These are phyloP conservation scores for Eupsittula cactorum DNA, from an alignment of 2,113 vertebrate genomes.

Conservation along the genomic window DNA sequence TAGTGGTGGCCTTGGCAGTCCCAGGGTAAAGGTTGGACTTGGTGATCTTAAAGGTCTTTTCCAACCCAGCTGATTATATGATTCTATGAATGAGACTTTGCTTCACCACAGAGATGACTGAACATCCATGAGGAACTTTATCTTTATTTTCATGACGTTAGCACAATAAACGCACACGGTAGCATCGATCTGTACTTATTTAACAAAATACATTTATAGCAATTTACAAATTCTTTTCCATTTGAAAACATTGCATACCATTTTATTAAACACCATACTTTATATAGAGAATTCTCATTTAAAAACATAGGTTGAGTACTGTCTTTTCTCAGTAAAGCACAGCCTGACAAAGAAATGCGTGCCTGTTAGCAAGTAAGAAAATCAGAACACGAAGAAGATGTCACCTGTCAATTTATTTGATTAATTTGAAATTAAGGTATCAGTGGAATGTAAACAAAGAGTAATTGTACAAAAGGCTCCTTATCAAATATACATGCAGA, in stretches of 20 bases:
- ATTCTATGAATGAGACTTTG: not conserved
- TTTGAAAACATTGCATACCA: constrained; percentile 85
- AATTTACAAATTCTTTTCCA: constrained; percentile 84
- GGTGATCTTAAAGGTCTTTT: not conserved
- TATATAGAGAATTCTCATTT: constrained; percentile 81
- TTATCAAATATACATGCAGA: constrained; percentile 87
- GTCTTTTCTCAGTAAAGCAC: constrained; percentile 81
- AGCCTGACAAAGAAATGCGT: constrained; percentile 82
- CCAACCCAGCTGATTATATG: not conserved
- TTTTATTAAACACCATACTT: constrained; percentile 87
- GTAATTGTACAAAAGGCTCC: constrained; percentile 84
- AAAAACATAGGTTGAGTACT: constrained; percentile 84
- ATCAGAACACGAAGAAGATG: constrained; percentile 80
- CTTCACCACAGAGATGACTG: constrained; percentile 6
- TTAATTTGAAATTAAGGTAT: constrained; percentile 85
- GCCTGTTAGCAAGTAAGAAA: constrained; percentile 80
- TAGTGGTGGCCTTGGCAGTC: not conserved
- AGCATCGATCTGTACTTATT: constrained; percentile 82
- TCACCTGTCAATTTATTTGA: constrained; percentile 79
- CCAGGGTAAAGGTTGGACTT: not conserved
- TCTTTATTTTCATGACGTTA: constrained; percentile 87
- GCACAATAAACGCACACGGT: constrained; percentile 84
- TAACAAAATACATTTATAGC: constrained; percentile 89
- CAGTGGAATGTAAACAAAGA: constrained; percentile 88
- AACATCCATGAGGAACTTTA: constrained; percentile 73